phyloP scores from a whole-genome alignment of 2,797 vertebrate species.

The Chelidonichthys spinosus region DNA sequence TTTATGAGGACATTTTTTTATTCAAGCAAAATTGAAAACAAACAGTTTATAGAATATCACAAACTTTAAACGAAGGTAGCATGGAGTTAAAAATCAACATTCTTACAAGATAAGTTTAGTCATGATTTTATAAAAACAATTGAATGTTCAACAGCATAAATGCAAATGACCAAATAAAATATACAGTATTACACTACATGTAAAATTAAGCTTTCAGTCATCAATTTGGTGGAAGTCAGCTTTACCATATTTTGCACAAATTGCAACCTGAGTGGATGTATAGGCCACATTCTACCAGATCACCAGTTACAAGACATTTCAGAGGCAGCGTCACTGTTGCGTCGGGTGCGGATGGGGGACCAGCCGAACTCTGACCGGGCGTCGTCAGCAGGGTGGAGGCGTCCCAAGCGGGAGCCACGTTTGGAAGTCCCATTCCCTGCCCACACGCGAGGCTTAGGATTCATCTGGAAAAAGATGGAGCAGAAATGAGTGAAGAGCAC shows the following conservation, averaged over 20 bases:
- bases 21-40: neutral
- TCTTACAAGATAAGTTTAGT: neutral
- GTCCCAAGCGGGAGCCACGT: constrained; percentile 57
- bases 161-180: neutral
- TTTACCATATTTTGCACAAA: neutral
- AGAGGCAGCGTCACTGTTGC: constrained; percentile 86
- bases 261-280: neutral
- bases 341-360: constrained; percentile 78
- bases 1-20: neutral
- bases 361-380: constrained; percentile 84
- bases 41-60: neutral
- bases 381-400: constrained; percentile 68
- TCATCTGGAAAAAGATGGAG: constrained; percentile 74
- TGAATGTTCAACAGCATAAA: constrained; percentile 1
- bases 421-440: constrained; percentile 72
- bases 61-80: neutral
- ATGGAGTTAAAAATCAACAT: neutral
- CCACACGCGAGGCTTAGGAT: constrained; percentile 83
- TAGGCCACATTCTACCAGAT: constrained; percentile 17
- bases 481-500: neutral
- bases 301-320: constrained; percentile 89
- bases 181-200: neutral
- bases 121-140: constrained; percentile 21
- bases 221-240: constrained; percentile 11
- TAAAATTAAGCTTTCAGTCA: constrained; percentile 7